Percentiles rank a stretch among this genome's conserved stretches.
Evolutionary conservation across 2,797 vertebrate species (phyloP).

Genomic region (Saxicola maurus): DNA sequence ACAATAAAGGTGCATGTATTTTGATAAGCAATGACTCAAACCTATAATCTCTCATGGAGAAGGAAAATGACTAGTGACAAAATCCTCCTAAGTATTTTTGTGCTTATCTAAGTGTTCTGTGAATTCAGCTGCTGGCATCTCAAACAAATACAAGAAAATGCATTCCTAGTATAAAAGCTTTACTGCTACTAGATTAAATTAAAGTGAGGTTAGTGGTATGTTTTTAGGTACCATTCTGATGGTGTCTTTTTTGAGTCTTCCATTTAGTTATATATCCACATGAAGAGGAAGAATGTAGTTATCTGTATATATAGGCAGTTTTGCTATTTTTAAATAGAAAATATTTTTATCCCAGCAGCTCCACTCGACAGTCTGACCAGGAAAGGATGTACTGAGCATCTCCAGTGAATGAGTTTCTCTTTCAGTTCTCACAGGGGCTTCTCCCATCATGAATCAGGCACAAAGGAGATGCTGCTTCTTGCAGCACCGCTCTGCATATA

Average conservation of each 20-base stretch:
- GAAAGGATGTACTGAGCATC: neutral
- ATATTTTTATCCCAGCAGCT: neutral
- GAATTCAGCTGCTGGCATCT: neutral
- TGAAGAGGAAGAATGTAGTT: neutral
- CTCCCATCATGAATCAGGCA: neutral
- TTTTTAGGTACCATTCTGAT: neutral
- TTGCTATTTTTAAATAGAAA: neutral
- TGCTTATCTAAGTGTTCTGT: neutral
- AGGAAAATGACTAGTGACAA: neutral
- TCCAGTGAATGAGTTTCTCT: neutral
- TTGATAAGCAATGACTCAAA: neutral
- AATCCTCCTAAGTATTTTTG: neutral
- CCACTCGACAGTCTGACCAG: neutral
- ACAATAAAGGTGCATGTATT: neutral
- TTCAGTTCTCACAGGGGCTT: neutral
- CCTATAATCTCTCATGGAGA: neutral
- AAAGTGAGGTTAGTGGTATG: neutral
- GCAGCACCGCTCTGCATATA: constrained; percentile 1
- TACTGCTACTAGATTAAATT: neutral
- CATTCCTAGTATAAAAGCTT: neutral
- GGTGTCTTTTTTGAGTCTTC: neutral
- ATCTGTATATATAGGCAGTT: neutral
- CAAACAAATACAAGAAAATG: neutral
- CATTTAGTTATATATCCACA: neutral
- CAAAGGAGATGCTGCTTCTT: neutral